A percentile compares a stretch with the other conserved stretches of the same genome.
Conservation (phyloP, 2,888 invertebrate species). For the Imbricaverruca yamaguchii region DNA sequence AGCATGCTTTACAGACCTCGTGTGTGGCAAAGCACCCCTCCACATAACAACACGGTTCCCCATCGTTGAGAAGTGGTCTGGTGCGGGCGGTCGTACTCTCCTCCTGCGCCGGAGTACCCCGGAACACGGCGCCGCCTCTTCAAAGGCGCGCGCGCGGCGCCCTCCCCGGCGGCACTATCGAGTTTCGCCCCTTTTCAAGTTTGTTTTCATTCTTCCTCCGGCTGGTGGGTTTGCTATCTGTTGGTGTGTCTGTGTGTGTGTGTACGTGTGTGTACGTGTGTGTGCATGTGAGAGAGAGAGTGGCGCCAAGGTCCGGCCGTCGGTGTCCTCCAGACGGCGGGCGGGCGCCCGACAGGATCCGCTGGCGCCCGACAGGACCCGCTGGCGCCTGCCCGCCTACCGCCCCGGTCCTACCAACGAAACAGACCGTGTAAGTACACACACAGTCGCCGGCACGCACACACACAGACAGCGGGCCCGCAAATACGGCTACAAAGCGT, state of each 20-base stretch:
- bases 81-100: too few relatives aligned
- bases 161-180: not conserved
- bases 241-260: not conserved
- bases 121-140: not conserved
- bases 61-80: too few relatives aligned
- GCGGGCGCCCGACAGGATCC: not conserved
- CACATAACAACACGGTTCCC: too few relatives aligned
- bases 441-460: constrained; percentile 3
- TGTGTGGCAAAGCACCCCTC: too few relatives aligned
- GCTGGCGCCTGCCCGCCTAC: not conserved
- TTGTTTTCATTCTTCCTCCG: not conserved
- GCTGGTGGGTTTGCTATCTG: not conserved
- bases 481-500: too few relatives aligned
- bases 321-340: not conserved
- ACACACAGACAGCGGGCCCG: not conserved
- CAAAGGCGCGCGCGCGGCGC: not conserved
- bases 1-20: too few relatives aligned
- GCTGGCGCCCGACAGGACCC: not conserved
- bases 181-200: not conserved
- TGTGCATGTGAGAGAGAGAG: not conserved
- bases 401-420: not conserved
- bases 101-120: too few relatives aligned
- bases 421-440: constrained; percentile 15
- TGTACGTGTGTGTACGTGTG: too few relatives aligned
- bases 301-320: not conserved